phyloP scores from a whole-genome alignment of 2,797 vertebrate genomes.

The Xenops minutus region DNA sequence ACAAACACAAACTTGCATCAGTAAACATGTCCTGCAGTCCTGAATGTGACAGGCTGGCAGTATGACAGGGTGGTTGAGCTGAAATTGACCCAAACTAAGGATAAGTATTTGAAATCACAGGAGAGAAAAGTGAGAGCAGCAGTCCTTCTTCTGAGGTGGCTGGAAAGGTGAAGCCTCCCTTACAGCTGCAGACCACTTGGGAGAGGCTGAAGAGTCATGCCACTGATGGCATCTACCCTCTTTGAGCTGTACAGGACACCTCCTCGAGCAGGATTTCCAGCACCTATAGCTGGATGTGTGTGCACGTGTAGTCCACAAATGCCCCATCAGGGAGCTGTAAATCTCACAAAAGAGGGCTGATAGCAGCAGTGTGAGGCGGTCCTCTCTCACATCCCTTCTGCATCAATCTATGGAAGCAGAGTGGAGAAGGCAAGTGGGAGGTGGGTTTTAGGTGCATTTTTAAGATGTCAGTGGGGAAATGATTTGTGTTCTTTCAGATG shows the following conservation, averaged over 20 bases:
- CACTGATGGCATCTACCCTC: background rate
- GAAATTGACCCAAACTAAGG: background rate
- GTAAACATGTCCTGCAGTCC: background rate
- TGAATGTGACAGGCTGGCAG: background rate
- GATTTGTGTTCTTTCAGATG: background rate
- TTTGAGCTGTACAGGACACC: background rate
- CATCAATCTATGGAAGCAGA: background rate
- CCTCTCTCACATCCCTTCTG: background rate
- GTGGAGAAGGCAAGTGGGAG: background rate
- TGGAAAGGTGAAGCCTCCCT: background rate
- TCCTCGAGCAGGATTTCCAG: background rate
- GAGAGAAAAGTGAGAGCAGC: background rate
- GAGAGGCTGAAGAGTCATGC: background rate
- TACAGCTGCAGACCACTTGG: background rate
- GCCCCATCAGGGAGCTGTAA: accelerated
- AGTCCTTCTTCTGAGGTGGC: background rate
- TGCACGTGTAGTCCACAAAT: accelerated
- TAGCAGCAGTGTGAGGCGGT: background rate
- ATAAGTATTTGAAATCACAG: background rate
- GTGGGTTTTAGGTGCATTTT: background rate
- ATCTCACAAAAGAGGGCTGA: background rate
- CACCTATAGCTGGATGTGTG: accelerated
- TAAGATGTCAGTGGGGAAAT: background rate
- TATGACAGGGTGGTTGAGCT: background rate
- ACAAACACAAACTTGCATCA: background rate